Conservation (phyloP, 2,888 invertebrate species). For the Drosophila leonis region DNA sequence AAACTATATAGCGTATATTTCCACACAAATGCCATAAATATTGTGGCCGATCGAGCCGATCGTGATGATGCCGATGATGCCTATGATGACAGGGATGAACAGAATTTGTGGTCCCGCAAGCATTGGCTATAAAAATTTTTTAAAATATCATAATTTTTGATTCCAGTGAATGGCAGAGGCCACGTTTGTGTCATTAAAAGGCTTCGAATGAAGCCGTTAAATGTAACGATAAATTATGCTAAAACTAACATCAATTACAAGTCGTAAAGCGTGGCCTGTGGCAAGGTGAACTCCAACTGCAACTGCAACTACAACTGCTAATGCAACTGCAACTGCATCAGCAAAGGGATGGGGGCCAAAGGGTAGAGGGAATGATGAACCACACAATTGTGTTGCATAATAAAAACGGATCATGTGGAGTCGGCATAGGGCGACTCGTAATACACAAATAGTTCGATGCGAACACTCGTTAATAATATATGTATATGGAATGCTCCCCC, state of each 20-base stretch:
- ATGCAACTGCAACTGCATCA: constrained; percentile 24
- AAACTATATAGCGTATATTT: constrained; percentile 35
- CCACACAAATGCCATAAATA: constrained; percentile 72
- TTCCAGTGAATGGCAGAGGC: constrained; percentile 61
- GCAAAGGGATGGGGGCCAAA: not conserved
- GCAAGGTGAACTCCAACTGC: constrained; percentile 47
- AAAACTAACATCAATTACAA: constrained; percentile 83
- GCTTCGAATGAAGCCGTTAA: constrained; percentile 82
- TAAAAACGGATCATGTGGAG: constrained; percentile 58
- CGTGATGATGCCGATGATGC: constrained; percentile 39
- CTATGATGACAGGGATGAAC: constrained; percentile 52
- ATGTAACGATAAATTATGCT: constrained; percentile 79
- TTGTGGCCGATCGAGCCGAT: constrained; percentile 31
- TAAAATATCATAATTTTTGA: constrained; percentile 80
- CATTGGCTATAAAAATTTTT: constrained; percentile 68
- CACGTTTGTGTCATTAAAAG: constrained; percentile 74
- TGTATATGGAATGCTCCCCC: constrained; percentile 46
- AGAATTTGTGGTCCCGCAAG: constrained; percentile 57
- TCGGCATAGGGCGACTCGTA: constrained; percentile 37
- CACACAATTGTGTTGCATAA: constrained; percentile 68
- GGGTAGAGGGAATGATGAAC: constrained; percentile 53
- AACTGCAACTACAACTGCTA: constrained; percentile 14
- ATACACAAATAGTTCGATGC: constrained; percentile 55
- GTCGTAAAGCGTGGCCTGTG: constrained; percentile 67
- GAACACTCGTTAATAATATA: constrained; percentile 55